These are phyloP conservation scores for Glyptemys insculpta DNA, from an alignment of 2,797 vertebrate species.

Conservation along the genomic window DNA sequence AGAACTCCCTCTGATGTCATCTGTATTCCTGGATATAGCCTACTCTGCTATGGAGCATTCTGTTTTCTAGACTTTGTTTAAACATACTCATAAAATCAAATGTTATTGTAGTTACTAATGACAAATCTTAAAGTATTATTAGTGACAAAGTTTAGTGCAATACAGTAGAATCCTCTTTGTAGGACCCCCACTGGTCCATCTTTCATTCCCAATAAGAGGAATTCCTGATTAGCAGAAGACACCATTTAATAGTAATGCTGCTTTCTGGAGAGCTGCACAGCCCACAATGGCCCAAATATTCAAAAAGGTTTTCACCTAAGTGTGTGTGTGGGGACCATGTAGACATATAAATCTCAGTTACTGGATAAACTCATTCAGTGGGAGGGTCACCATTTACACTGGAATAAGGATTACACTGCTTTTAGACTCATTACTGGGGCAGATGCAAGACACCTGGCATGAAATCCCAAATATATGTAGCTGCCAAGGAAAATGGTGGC, in stretches of 20 bases:
- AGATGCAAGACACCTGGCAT: background rate
- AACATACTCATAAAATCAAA: background rate
- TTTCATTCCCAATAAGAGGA: background rate
- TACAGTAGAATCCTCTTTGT: background rate
- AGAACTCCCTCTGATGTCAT: background rate
- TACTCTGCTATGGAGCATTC: background rate
- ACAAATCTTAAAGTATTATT: background rate
- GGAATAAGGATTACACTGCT: background rate
- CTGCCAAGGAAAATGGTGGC: background rate
- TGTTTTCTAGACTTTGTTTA: background rate
- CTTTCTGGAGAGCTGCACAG: background rate
- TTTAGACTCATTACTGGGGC: background rate
- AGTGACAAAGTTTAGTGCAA: background rate
- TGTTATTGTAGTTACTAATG: background rate
- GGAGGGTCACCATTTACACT: background rate
- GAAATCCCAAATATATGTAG: background rate
- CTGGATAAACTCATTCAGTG: background rate
- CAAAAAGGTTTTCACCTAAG: background rate
- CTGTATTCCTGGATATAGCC: background rate
- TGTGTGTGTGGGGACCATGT: background rate
- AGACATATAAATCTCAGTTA: background rate
- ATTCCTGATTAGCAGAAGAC: background rate
- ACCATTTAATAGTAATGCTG: background rate
- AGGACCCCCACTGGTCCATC: background rate
- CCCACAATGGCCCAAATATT: background rate